Evolutionary conservation across 2,113 vertebrate genomes (phyloP).

Genomic region (Polyodon spathula): DNA sequence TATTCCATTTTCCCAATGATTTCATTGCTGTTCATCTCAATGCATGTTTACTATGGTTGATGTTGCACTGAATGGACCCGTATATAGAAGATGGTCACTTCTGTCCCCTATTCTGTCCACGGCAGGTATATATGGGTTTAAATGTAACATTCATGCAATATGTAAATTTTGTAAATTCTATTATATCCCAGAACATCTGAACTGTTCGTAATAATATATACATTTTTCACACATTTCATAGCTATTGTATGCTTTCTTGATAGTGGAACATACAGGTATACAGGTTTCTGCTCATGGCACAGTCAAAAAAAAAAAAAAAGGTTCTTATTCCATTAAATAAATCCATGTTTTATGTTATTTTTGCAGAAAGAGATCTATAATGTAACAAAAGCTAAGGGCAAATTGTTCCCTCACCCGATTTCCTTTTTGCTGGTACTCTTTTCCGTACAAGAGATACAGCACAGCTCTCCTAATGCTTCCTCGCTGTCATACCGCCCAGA

Average conservation of each 20-base stretch:
- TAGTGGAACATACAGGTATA: neutral
- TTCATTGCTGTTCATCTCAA: conserved; percentile 52
- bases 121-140: too few species aligned
- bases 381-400: conserved; percentile 30
- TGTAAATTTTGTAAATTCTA: too few species aligned
- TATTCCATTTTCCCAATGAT: conserved; percentile 58
- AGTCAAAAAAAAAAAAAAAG: conserved; percentile 29
- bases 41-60: conserved; percentile 33
- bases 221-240: neutral
- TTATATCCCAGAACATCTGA: too few species aligned
- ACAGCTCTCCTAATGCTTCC: conserved; percentile 72
- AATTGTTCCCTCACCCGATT: conserved; percentile 19
- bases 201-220: too few species aligned
- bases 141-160: too few species aligned
- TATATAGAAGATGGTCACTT: neutral
- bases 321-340: conserved; percentile 14
- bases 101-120: neutral
- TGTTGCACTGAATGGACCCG: conserved; percentile 24
- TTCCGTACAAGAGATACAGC: conserved; percentile 55
- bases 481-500: conserved; percentile 73
- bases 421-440: conserved; percentile 33
- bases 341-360: conserved; percentile 16
- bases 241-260: neutral
- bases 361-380: conserved; percentile 15
- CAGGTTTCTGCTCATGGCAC: neutral